These are phyloP conservation scores for Tillus elongatus DNA, from an alignment of 2,888 invertebrate genomes.

Conservation along the genomic window DNA sequence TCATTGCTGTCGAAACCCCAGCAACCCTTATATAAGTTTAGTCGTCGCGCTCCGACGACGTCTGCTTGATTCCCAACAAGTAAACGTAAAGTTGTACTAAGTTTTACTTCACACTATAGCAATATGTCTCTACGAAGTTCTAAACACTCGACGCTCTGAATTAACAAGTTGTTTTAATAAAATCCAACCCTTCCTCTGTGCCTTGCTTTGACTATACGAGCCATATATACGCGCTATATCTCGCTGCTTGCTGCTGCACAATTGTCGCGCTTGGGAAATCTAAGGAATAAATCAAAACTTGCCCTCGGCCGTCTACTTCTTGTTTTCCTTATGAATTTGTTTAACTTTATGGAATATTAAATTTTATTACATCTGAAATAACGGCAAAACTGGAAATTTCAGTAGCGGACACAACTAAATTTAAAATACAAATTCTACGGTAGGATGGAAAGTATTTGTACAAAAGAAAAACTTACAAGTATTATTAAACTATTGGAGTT, in stretches of 20 bases:
- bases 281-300: conserved; percentile 41
- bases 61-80: conserved; percentile 32
- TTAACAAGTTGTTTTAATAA: conserved; percentile 45
- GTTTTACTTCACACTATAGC: conserved; percentile 34
- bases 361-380: too few species aligned
- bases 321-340: conserved; percentile 34
- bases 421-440: too few species aligned
- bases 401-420: too few species aligned
- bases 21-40: too few species aligned
- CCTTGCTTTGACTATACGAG: too few species aligned
- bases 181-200: conserved; percentile 39
- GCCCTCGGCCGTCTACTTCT: conserved; percentile 29
- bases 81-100: conserved; percentile 35
- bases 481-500: too few species aligned
- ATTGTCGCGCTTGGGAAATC: conserved; percentile 35
- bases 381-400: too few species aligned
- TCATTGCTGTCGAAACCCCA: too few species aligned
- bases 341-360: conserved; percentile 33
- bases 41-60: too few species aligned
- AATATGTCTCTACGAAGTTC: conserved; percentile 34
- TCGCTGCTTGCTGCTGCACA: conserved; percentile 28
- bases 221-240: too few species aligned
- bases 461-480: too few species aligned
- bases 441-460: too few species aligned
- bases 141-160: conserved; percentile 39